Base-by-base conservation (phyloP, 2,113 vertebrate species). In the Willisornis vidua region DNA sequence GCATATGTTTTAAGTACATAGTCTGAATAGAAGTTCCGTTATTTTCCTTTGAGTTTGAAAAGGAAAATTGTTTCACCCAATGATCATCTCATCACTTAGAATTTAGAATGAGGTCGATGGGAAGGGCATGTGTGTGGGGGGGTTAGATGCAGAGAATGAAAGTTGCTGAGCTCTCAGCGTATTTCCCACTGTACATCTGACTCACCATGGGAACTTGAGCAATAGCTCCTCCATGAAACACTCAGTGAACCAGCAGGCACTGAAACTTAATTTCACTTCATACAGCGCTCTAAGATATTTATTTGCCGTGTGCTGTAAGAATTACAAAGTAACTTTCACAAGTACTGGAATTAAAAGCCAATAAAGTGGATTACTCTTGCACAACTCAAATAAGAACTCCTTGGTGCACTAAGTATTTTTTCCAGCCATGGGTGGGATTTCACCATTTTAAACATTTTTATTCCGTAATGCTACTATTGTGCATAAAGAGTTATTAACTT, bases 401-500 rank as follows among this genome's bases (percentile, higher is more conserved):
- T 10, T 4, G 31, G 10, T 51, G 9, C 19, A 91, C 39, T 16
- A 19, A 59, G 17, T 46, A 45, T 24, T 65, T 93, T 67, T 88
- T 46, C 39, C 45, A 84, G 57, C 7, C 5, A 0, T 48, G 51
- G 54, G 24, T 55, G 37, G 26, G 71, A 80, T 84, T 84, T 61
- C 0, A 0, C 45, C 29, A 12, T 67, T 83, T 84, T 72, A 73
- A 59, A n/a, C 85, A 52, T 87, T 96, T 96, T 89, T 88, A 81
- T 87, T 92, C 63, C 0, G 3, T 70, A 88, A 61, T 80, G 45
- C 14, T 54, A 72, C 82, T 73, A 75, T n/a, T 62, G 28, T 46
- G 49, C 41, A 57, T 91, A 85, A 87, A 71, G 41, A 55, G 25
- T 41, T 85, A 51, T 85, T 90, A 86, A 89, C 31, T 95, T 97